phyloP scores from a whole-genome alignment of 2,113 vertebrate species.

The Tenrec ecaudatus region DNA sequence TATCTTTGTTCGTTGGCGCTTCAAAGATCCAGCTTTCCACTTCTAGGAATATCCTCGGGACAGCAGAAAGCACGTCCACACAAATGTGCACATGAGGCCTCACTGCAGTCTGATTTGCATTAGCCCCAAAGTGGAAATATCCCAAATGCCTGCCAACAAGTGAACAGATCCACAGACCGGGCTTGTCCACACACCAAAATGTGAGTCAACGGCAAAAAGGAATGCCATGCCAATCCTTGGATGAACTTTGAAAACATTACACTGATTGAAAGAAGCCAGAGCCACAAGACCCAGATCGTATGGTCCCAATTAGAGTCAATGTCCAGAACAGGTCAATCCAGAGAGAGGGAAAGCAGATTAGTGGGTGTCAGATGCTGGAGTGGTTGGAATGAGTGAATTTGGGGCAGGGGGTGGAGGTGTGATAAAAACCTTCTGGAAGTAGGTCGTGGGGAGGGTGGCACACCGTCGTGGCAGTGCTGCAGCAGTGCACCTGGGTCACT shows the following conservation, averaged over 20 bases:
- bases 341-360: not conserved
- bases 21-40: not conserved
- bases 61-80: not conserved
- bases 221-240: not conserved
- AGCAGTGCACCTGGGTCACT: not conserved
- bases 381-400: not conserved
- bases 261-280: not conserved
- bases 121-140: not conserved
- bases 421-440: not conserved
- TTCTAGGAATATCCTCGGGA: not conserved
- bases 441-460: not conserved
- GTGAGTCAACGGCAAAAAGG: not conserved
- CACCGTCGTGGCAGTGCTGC: conserved; percentile 13
- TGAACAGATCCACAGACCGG: not conserved
- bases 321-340: not conserved
- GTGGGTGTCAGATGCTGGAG: not conserved
- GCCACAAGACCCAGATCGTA: not conserved
- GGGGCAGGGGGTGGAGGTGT: not conserved
- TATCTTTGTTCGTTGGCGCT: too few species aligned
- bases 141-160: not conserved
- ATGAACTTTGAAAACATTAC: conserved; percentile 30
- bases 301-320: not conserved
- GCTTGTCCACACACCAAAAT: not conserved
- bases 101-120: not conserved
- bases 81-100: not conserved